A percentile compares a stretch with the other conserved stretches of the same genome.
phyloP scores from a whole-genome alignment of 2,797 vertebrate genomes.

The Tauraco hartlaubi region DNA sequence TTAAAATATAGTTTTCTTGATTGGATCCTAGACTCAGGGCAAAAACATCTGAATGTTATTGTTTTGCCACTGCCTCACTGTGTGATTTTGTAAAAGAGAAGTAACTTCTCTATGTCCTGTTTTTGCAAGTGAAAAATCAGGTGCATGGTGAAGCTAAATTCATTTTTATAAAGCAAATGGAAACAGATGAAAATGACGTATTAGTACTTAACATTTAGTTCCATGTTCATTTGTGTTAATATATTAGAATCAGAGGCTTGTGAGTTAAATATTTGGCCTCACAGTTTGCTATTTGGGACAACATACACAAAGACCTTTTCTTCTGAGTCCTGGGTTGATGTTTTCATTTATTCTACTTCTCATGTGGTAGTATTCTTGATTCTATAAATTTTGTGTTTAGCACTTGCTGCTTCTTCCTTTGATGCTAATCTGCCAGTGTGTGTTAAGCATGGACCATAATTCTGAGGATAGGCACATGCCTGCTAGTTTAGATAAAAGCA shows the following conservation, averaged over 20 bases:
- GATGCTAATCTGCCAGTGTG: background rate
- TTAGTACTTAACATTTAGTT: background rate
- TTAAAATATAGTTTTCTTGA: conserved; percentile 19
- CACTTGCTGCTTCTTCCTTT: background rate
- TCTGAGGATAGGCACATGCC: background rate
- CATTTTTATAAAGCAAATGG: background rate
- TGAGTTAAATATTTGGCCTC: background rate
- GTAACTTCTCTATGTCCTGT: background rate
- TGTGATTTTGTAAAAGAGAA: background rate
- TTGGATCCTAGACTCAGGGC: background rate
- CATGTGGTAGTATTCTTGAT: background rate
- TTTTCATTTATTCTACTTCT: background rate
- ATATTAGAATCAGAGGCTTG: background rate
- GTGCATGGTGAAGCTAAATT: background rate
- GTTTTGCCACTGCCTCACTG: background rate
- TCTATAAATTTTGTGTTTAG: background rate
- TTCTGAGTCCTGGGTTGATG: background rate
- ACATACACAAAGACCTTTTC: background rate
- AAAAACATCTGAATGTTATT: background rate
- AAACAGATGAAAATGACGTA: background rate
- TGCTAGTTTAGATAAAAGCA: background rate
- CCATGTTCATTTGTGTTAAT: background rate
- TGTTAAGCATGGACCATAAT: background rate
- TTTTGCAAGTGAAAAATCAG: background rate
- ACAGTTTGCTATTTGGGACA: background rate